phyloP scores from a whole-genome alignment of 2,797 vertebrate genomes.

The Gallinago stenura region DNA sequence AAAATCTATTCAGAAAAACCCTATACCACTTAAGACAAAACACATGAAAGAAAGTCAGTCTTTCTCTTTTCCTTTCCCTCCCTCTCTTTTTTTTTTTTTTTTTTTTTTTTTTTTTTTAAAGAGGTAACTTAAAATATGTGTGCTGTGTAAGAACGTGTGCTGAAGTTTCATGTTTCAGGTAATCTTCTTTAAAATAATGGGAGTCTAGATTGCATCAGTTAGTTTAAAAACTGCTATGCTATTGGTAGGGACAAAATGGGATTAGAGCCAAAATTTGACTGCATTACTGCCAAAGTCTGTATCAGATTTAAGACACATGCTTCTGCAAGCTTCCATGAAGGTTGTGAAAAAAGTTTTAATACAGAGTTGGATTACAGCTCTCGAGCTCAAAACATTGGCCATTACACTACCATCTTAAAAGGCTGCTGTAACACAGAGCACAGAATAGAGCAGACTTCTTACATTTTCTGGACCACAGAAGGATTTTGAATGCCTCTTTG shows the following conservation, averaged over 20 bases:
- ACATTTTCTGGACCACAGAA: constrained; percentile 58
- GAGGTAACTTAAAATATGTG: constrained; percentile 25
- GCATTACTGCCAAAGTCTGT: constrained; percentile 87
- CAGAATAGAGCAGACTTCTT: constrained; percentile 21
- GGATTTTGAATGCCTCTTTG: constrained; percentile 51
- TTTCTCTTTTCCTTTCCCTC: not conserved
- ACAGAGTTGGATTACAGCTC: constrained; percentile 77
- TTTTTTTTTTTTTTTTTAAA: not conserved
- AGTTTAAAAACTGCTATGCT: constrained; percentile 74
- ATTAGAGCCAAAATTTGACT: constrained; percentile 80
- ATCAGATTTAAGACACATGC: constrained; percentile 97
- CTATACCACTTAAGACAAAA: not conserved
- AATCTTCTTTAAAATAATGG: constrained; percentile 75
- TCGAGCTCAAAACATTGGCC: constrained; percentile 65
- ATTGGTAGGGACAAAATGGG: constrained; percentile 80
- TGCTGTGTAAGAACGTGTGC: constrained; percentile 31
- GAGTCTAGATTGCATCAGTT: constrained; percentile 71
- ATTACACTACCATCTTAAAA: constrained; percentile 55
- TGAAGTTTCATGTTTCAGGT: constrained; percentile 81
- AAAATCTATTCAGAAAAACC: not conserved
- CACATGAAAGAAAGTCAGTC: not conserved
- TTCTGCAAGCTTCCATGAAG: constrained; percentile 80
- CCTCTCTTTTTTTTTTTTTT: not conserved
- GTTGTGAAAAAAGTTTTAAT: constrained; percentile 80
- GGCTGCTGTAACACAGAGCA: constrained; percentile 52